Conservation (phyloP, 64 coral and sea anemone species). For the Hydrozoanthus tunicans region DNA sequence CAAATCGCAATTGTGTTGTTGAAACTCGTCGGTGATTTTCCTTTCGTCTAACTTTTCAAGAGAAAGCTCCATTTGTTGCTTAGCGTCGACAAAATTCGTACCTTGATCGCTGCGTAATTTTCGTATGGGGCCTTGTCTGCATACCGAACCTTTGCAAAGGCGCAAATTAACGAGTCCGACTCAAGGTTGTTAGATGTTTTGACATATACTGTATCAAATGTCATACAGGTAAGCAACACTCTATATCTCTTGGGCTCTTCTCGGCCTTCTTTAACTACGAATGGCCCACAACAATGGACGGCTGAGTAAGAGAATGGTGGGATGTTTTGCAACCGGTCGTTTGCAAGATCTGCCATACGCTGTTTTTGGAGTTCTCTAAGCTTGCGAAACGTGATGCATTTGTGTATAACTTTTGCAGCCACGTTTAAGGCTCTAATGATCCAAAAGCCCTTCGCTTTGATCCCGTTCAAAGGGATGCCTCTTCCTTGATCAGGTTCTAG, state of each 20-base stretch:
- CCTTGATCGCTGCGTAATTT: constrained; percentile 27
- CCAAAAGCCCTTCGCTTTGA: no score
- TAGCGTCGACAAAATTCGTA: constrained; percentile 14
- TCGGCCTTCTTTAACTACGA: no score
- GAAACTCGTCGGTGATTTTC: neutral
- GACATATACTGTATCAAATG: neutral
- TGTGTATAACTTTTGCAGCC: no score
- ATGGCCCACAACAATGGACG: no score
- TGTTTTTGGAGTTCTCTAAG: no score
- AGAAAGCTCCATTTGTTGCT: neutral
- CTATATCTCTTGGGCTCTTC: constrained; percentile 7
- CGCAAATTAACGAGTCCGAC: constrained; percentile 24
- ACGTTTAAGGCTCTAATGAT: no score
- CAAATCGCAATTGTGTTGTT: neutral
- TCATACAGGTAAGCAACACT: neutral
- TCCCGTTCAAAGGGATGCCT: no score
- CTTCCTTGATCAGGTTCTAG: no score
- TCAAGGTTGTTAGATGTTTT: constrained; percentile 1
- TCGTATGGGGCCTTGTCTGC: constrained; percentile 8
- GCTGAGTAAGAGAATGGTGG: no score
- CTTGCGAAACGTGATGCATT: no score
- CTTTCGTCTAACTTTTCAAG: neutral
- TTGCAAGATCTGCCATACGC: no score
- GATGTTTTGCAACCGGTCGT: no score
- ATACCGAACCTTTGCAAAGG: constrained; percentile 5